Conservation (phyloP, 35 echinoderm and acorn worm species). For the Chiridota heheva region DNA sequence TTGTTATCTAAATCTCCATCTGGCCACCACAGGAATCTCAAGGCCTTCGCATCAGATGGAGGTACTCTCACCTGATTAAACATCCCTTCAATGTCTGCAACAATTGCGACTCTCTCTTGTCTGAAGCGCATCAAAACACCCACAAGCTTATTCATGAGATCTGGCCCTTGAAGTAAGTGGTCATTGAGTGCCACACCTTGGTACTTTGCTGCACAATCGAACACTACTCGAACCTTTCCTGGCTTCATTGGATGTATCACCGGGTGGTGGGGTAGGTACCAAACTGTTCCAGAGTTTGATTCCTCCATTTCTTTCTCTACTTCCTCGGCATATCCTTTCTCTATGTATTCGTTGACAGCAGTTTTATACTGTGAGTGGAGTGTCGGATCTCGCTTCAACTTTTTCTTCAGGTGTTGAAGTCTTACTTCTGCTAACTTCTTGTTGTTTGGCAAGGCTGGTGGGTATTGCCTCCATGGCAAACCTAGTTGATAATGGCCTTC, state of each 20-base stretch:
- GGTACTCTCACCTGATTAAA: conserved; percentile 57
- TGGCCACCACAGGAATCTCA: conserved; percentile 60
- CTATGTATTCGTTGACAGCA: conserved; percentile 13
- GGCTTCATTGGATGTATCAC: no score
- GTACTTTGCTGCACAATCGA: no score
- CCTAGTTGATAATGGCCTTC: conserved; percentile 25
- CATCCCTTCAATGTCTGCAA: conserved; percentile 56
- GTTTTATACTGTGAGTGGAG: neutral
- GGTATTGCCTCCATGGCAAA: conserved; percentile 15
- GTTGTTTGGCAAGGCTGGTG: conserved; percentile 23
- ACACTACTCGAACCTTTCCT: no score
- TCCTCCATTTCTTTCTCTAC: no score
- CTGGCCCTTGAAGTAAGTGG: conserved; percentile 45
- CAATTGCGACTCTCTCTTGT: conserved; percentile 29
- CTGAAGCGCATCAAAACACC: conserved; percentile 36
- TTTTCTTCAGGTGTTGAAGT: neutral
- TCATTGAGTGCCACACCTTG: neutral
- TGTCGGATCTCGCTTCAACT: neutral
- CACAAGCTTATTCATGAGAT: conserved; percentile 43
- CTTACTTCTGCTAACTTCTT: neutral
- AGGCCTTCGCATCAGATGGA: conserved; percentile 2
- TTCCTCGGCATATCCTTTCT: conserved; percentile 20
- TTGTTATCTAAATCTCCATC: conserved; percentile 25
- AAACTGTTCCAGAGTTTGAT: no score
- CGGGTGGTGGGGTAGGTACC: no score